phyloP scores from a whole-genome alignment of 2,797 vertebrate species.

The Spondyliosoma cantharus region DNA sequence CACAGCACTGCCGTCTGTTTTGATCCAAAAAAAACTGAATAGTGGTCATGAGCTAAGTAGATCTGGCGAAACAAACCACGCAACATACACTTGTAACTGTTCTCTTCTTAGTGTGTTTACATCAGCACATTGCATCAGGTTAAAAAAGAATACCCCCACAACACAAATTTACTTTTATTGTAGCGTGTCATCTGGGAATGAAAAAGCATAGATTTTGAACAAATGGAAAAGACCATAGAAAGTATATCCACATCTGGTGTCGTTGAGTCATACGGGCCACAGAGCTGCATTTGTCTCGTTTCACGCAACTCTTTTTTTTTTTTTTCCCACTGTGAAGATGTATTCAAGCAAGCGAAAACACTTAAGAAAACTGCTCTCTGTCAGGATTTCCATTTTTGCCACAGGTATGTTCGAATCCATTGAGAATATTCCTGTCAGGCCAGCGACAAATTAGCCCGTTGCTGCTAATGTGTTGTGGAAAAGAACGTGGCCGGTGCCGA shows the following conservation, averaged over 20 bases:
- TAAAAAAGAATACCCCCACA: background rate
- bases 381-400: background rate
- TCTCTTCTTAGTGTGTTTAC: slow-evolving; percentile 12
- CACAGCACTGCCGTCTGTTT: background rate
- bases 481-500: background rate
- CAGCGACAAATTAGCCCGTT: background rate
- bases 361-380: background rate
- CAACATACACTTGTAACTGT: background rate
- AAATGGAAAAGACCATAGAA: background rate
- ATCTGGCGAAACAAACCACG: background rate
- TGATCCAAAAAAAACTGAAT: background rate
- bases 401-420: no score
- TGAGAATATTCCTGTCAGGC: background rate
- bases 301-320: background rate
- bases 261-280: background rate
- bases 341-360: background rate
- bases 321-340: background rate
- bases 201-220: background rate
- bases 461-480: slow-evolving; percentile 10
- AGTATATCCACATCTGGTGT: background rate
- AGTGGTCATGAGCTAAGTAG: background rate
- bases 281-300: background rate
- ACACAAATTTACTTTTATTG: slow-evolving; percentile 3
- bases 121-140: background rate
- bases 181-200: background rate